A percentile compares a stretch with the other conserved stretches of the same genome.
Conservation (phyloP, 2,888 invertebrate genomes). For the Epistrophe grossulariae region DNA sequence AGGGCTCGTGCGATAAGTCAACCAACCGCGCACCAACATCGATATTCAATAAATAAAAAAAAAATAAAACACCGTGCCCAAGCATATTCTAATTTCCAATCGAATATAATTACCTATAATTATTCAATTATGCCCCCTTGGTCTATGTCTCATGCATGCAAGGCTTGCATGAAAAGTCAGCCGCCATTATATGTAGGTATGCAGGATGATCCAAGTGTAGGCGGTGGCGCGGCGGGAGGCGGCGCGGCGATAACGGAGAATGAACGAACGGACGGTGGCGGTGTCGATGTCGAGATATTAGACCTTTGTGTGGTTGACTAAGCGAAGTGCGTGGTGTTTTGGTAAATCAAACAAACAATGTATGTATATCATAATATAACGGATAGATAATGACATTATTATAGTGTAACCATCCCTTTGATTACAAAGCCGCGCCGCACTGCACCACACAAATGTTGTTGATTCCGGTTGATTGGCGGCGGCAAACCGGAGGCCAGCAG, state of each 20-base stretch:
- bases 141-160: constrained; percentile 16
- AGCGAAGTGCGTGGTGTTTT: constrained; percentile 64
- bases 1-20: constrained; percentile 28
- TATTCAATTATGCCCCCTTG: constrained; percentile 67
- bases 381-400: constrained; percentile 74
- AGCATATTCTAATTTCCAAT: constrained; percentile 69
- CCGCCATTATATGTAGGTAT: constrained; percentile 20
- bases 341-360: constrained; percentile 58
- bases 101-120: constrained; percentile 73
- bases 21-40: background rate
- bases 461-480: constrained; percentile 21
- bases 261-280: background rate
- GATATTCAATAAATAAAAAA: background rate
- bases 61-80: constrained; percentile 23
- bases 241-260: too few relatives aligned
- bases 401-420: constrained; percentile 70
- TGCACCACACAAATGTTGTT: constrained; percentile 30
- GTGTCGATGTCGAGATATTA: constrained; percentile 5
- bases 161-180: constrained; percentile 12
- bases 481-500: background rate
- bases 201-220: constrained; percentile 39
- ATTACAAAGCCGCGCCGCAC: constrained; percentile 48
- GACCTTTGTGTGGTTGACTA: constrained; percentile 55
- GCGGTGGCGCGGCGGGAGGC: constrained; percentile 20
- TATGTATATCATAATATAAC: constrained; percentile 48